phyloP scores from a whole-genome alignment of 2,113 vertebrate species.

The Cyprinodon brontotheroides region DNA sequence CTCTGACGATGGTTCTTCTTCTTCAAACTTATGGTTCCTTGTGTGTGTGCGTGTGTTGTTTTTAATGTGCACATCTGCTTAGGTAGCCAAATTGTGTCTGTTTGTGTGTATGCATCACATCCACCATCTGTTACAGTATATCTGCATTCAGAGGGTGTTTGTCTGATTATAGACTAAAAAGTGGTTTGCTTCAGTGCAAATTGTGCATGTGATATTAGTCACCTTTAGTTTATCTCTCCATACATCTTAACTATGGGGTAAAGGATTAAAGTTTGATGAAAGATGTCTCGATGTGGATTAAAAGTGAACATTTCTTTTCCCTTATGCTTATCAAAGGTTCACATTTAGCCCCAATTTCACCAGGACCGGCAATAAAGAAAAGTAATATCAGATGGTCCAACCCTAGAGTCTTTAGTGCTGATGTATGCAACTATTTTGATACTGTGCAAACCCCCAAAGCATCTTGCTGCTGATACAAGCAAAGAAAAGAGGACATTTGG shows the following conservation, averaged over 20 bases:
- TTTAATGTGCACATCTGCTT: slow-evolving; percentile 65
- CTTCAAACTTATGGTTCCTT: slow-evolving; percentile 39
- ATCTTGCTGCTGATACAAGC: neutral
- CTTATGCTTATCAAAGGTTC: neutral
- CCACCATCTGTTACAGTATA: slow-evolving; percentile 65
- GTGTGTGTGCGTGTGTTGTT: slow-evolving; percentile 30
- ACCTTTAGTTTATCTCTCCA: slow-evolving; percentile 11
- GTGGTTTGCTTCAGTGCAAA: slow-evolving; percentile 38
- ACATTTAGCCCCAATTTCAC: neutral
- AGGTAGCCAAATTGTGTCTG: slow-evolving; percentile 55
- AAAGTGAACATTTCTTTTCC: neutral
- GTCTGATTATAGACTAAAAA: slow-evolving; percentile 50
- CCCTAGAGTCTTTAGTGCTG: neutral
- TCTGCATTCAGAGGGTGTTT: slow-evolving; percentile 38
- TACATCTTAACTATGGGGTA: slow-evolving; percentile 5
- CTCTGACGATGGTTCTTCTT: slow-evolving; percentile 38
- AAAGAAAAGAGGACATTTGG: neutral
- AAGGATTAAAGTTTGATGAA: neutral
- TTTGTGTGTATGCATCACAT: slow-evolving; percentile 43
- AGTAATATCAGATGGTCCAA: neutral
- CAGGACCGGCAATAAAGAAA: neutral
- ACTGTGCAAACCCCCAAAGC: neutral
- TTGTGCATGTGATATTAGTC: slow-evolving; percentile 25
- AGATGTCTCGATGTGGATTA: neutral
- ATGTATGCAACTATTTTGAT: neutral